A percentile compares a stretch with the other conserved stretches of the same genome.
These are phyloP conservation scores for Ericerus pela DNA, from an alignment of 1,140 invertebrate species.

Conservation along the genomic window DNA sequence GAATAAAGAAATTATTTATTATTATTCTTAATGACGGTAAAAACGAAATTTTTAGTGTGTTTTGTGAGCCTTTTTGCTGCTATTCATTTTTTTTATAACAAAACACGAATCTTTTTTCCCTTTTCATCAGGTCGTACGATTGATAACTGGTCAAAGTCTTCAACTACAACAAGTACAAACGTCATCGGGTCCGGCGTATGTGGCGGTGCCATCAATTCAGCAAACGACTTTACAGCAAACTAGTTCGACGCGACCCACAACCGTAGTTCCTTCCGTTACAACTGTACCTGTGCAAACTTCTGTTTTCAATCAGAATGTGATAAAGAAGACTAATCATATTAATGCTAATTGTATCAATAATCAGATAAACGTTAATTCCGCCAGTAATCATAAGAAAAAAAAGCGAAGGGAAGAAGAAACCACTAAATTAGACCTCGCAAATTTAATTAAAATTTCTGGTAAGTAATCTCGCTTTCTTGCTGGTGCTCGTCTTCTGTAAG, in stretches of 20 bases:
- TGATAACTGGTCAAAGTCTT: slow-evolving; percentile 30
- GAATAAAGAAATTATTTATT: too few species aligned
- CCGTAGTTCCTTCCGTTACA: slow-evolving; percentile 10
- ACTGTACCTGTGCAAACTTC: slow-evolving; percentile 10
- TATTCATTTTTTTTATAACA: not conserved
- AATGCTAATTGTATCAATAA: not conserved
- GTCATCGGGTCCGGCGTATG: slow-evolving; percentile 33
- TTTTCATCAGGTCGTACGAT: slow-evolving; percentile 24
- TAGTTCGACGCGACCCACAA: slow-evolving; percentile 13
- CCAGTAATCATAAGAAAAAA: slow-evolving; percentile 32
- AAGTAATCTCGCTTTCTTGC: slow-evolving; percentile 19
- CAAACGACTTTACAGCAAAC: slow-evolving; percentile 17
- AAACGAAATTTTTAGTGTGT: too few species aligned
- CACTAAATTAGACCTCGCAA: slow-evolving; percentile 37
- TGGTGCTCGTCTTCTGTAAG: too few species aligned
- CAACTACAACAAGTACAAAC: slow-evolving; percentile 37
- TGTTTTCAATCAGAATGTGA: slow-evolving; percentile 9
- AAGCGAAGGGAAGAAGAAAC: slow-evolving; percentile 36
- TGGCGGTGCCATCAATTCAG: slow-evolving; percentile 28
- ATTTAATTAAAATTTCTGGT: slow-evolving; percentile 40
- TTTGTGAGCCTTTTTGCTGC: not conserved
- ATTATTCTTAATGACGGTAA: too few species aligned
- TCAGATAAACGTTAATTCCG: slow-evolving; percentile 1
- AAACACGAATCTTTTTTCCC: not conserved
- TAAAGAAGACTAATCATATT: slow-evolving; percentile 10